Evolutionary conservation across 2,888 invertebrate species (phyloP), one percentile per base, ranked within the genome.

Genomic region (Erebia palarica): DNA sequence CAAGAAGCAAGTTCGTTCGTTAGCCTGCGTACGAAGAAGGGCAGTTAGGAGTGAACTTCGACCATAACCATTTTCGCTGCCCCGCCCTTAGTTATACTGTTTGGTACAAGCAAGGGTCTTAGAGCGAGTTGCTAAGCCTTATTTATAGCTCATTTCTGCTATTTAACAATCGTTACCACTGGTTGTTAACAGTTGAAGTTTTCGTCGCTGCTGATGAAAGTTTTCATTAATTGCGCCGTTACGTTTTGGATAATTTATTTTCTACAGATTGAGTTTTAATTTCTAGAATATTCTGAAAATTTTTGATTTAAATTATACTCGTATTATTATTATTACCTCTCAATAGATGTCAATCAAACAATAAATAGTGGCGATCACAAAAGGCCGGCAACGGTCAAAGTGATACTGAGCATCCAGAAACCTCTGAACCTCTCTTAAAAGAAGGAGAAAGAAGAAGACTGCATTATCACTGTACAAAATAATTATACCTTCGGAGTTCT

Each of bases 61-160:
- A 79, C 88, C 87, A 92, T 93, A 91, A 92, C 89, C 92, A 91
- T 91, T 91, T 90, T 89, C 90, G 83, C 87, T 82, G 86, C 79
- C 83, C 86, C 86, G 86, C 87, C 89, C 85, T 86, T 86, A 76
- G 82, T 61, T 47, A 66, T 70, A 70, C 47, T 63, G 65, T 69
- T 67, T 68, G 75, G 75, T 73, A 65, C 75, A 75, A 76, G 73
- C 67, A 49, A 59, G 63, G 72, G 74, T 71, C 71, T 76, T 58
- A 65, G 36, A 70, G 71, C 75, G 73, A 74, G 69, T 68, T 63
- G 65, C 65, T 16, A 72, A 72, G 71, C 72, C 65, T 73, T 73
- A 72, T 76, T 73, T 75, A 73, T 76, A 63, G 53, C 59, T 55
- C 57, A 67, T 59, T 70, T 73, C 63, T 70, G 71, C 55, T 70